These are phyloP conservation scores for Eupithecia centaureata DNA, from an alignment of 2,888 invertebrate genomes.

Conservation along the genomic window DNA sequence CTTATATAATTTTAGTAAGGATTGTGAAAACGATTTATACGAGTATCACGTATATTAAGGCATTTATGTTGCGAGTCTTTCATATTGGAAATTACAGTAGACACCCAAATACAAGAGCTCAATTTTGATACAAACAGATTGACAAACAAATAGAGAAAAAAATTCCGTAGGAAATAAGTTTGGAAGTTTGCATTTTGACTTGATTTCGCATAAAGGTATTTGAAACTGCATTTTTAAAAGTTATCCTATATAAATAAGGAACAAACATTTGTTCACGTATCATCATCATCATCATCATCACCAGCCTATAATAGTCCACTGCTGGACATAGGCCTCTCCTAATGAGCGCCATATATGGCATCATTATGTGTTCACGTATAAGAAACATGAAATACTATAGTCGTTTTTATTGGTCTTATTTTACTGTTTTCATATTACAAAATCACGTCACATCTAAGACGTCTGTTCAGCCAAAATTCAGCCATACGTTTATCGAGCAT, in stretches of 20 bases:
- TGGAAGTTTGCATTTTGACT: background rate
- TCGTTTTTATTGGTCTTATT: background rate
- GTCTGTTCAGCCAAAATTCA: background rate
- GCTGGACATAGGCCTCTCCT: too few relatives aligned
- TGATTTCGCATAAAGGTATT: background rate
- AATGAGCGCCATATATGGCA: too few relatives aligned
- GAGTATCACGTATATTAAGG: background rate
- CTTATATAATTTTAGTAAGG: background rate
- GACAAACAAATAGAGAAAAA: too few relatives aligned
- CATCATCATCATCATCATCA: too few relatives aligned
- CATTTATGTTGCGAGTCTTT: background rate
- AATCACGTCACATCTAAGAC: background rate
- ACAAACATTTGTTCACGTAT: too few relatives aligned
- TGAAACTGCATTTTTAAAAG: background rate
- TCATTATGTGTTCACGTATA: too few relatives aligned
- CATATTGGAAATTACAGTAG: too few relatives aligned
- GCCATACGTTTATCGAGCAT: slow-evolving; percentile 10
- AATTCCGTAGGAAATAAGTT: too few relatives aligned
- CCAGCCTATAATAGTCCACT: too few relatives aligned
- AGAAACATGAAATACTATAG: too few relatives aligned
- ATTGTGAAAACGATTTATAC: background rate
- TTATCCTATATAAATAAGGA: background rate
- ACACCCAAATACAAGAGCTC: too few relatives aligned
- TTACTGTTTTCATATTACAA: background rate
- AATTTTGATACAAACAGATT: too few relatives aligned